Conservation (phyloP, 2,113 vertebrate genomes). For the Hippocampus guttulatus region DNA sequence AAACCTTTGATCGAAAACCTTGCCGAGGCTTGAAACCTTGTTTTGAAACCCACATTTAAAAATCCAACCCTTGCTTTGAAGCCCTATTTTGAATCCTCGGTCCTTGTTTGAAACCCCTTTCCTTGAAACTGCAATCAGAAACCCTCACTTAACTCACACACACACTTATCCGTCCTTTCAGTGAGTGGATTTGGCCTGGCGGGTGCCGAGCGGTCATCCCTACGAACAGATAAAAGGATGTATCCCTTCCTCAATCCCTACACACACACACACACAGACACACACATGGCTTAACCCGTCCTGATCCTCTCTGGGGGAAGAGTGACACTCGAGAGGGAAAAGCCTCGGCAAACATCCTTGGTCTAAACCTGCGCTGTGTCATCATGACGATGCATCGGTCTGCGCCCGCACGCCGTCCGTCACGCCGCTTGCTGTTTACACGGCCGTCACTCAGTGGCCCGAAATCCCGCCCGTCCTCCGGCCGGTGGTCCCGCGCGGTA, state of each 20-base stretch:
- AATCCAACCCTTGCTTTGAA: neutral
- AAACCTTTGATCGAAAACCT: neutral
- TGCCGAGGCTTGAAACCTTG: neutral
- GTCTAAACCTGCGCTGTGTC: conserved; percentile 30
- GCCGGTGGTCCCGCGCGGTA: conserved; percentile 13
- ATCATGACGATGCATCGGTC: conserved; percentile 57
- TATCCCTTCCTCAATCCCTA: conserved; percentile 53
- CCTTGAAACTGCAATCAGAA: conserved; percentile 14
- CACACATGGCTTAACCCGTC: conserved; percentile 49
- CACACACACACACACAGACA: conserved; percentile 31
- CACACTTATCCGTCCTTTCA: conserved; percentile 52
- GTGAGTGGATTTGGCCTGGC: conserved; percentile 53
- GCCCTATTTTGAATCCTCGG: conserved; percentile 11
- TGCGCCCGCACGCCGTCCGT: conserved; percentile 55
- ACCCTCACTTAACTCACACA: conserved; percentile 37
- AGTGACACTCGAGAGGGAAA: conserved; percentile 62
- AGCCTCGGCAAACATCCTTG: conserved; percentile 24
- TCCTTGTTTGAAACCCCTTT: conserved; percentile 76
- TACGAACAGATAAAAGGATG: conserved; percentile 60
- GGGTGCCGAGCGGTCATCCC: conserved; percentile 44
- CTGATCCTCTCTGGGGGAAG: conserved; percentile 63
- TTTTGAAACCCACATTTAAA: neutral
- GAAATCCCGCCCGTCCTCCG: conserved; percentile 11
- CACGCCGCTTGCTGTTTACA: conserved; percentile 35
- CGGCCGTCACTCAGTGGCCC: conserved; percentile 33